phyloP scores from a whole-genome alignment of 2,888 invertebrate species.

The Nomada goodeniana region DNA sequence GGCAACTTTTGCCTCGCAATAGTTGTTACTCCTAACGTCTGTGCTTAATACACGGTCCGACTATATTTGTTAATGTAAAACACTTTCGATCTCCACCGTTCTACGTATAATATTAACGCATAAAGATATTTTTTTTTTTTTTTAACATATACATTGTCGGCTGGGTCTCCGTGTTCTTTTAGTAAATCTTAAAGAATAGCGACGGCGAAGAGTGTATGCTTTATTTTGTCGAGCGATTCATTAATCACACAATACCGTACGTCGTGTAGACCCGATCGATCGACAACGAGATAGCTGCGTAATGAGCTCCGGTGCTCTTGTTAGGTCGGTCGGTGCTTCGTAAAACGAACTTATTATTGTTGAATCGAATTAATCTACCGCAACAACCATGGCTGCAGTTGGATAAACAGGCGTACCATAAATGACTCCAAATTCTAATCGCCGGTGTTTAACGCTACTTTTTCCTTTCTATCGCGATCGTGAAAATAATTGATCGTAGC shows the following conservation, averaged over 20 bases:
- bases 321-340: conserved; percentile 58
- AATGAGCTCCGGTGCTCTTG: conserved; percentile 76
- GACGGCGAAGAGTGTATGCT: conserved; percentile 56
- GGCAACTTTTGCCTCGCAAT: no score
- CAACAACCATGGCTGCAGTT: conserved; percentile 18
- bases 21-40: no score
- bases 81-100: no score
- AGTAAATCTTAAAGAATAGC: conserved; percentile 62
- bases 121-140: conserved; percentile 26
- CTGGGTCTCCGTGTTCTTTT: conserved; percentile 50
- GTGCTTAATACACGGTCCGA: no score
- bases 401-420: conserved; percentile 20
- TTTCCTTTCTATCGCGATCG: not conserved
- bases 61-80: no score
- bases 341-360: conserved; percentile 66
- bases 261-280: conserved; percentile 79
- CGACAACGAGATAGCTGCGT: conserved; percentile 79
- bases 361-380: conserved; percentile 54
- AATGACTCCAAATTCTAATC: not conserved
- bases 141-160: not conserved
- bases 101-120: not conserved
- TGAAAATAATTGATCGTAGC: not conserved
- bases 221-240: conserved; percentile 73
- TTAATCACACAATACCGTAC: conserved; percentile 80
- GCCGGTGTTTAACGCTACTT: not conserved